Evolutionary conservation across 1,140 invertebrate genomes (phyloP).

Genomic region (Geopemphigus sp.): DNA sequence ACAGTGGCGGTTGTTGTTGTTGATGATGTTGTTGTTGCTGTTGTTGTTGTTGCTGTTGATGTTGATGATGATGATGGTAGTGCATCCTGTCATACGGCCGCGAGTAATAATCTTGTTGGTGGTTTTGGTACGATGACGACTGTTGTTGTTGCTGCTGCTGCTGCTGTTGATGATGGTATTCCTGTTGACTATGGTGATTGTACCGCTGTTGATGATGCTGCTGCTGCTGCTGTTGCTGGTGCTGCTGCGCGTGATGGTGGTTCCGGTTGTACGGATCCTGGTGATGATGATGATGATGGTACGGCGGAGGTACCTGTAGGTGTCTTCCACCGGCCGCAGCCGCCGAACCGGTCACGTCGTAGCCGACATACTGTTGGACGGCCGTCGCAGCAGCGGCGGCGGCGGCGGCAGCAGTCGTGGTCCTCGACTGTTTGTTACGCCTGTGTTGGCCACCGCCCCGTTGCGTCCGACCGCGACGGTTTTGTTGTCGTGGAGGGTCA

Average conservation of each 20-base stretch:
- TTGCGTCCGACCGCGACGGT: constrained; percentile 25
- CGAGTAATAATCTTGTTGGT: constrained; percentile 50
- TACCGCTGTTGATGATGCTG: too few species aligned
- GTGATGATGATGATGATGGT: background rate
- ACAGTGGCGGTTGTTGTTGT: constrained; percentile 46
- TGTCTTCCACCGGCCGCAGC: constrained; percentile 14
- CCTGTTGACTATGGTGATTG: constrained; percentile 21
- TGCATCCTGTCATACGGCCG: constrained; percentile 52
- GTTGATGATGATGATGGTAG: constrained; percentile 49
- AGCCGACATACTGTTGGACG: constrained; percentile 13
- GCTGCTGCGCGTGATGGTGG: constrained; percentile 29
- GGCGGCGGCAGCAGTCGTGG: background rate
- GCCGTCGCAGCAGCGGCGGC: background rate
- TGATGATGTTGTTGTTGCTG: constrained; percentile 50
- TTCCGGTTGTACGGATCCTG: background rate
- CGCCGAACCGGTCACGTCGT: constrained; percentile 22
- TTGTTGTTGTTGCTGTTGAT: constrained; percentile 43
- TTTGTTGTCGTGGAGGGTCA: constrained; percentile 46
- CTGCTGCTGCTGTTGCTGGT: constrained; percentile 35
- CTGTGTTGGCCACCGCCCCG: constrained; percentile 28
- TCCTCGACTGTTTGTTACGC: constrained; percentile 10
- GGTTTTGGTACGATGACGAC: constrained; percentile 16
- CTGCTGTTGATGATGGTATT: constrained; percentile 40
- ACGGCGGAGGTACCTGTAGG: background rate
- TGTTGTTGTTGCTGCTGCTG: background rate